Percentiles rank a stretch among this genome's conserved stretches.
phyloP scores from a whole-genome alignment of 2,113 vertebrate species.

The Upupa epops region DNA sequence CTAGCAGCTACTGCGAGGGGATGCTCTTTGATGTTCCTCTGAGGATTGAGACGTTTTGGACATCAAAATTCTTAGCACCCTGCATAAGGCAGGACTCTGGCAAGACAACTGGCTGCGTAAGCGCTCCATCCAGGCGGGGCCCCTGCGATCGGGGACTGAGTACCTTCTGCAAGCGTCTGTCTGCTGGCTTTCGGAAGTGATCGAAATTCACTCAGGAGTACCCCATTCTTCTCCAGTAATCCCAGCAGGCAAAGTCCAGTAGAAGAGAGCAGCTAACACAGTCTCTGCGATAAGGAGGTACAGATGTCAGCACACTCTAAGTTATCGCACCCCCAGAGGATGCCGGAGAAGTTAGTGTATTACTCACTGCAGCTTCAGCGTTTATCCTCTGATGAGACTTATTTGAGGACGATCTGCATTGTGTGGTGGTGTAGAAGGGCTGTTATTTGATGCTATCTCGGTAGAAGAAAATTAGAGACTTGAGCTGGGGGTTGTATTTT shows the following conservation, averaged over 20 bases:
- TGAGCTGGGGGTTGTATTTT: neutral
- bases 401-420: constrained; percentile 31
- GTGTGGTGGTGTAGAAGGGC: neutral
- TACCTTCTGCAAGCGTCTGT: constrained; percentile 1
- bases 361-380: constrained; percentile 8
- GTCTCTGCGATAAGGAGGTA: constrained; percentile 58
- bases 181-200: constrained; percentile 29
- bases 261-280: constrained; percentile 56
- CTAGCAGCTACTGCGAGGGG: neutral
- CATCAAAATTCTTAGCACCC: neutral
- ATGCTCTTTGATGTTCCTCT: neutral
- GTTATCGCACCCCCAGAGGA: constrained; percentile 35
- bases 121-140: neutral
- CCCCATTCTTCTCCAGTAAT: constrained; percentile 51
- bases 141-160: neutral
- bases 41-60: neutral
- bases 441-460: constrained; percentile 27
- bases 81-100: neutral
- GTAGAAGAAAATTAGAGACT: neutral
- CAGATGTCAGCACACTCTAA: constrained; percentile 56
- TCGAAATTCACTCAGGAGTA: constrained; percentile 2
- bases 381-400: constrained; percentile 40
- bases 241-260: constrained; percentile 42
- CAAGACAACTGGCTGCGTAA: neutral
- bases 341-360: constrained; percentile 1